Conservation (phyloP, 1,140 invertebrate genomes). For the Thalassaphorura encarpata region DNA sequence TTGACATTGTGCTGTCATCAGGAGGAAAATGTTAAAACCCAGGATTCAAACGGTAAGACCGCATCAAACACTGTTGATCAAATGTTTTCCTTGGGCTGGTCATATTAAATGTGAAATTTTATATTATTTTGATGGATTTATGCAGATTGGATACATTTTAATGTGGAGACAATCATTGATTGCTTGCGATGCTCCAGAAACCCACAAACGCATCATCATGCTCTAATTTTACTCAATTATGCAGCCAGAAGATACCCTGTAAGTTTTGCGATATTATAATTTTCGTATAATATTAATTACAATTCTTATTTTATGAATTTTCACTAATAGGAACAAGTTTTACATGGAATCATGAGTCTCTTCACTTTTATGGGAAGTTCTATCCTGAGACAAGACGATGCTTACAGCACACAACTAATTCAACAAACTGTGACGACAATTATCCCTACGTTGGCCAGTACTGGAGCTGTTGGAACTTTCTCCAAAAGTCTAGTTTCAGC, state of each 20-base stretch:
- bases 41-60: conserved; percentile 35
- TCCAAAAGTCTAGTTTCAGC: conserved; percentile 34
- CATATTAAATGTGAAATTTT: background rate
- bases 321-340: conserved; percentile 53
- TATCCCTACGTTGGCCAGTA: conserved; percentile 66
- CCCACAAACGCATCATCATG: conserved; percentile 88
- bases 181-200: conserved; percentile 81
- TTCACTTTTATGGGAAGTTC: conserved; percentile 93
- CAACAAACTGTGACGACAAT: conserved; percentile 79
- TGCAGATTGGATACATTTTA: conserved; percentile 42
- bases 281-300: background rate
- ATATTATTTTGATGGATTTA: conserved; percentile 7
- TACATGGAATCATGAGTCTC: conserved; percentile 86
- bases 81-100: background rate
- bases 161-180: conserved; percentile 72
- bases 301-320: background rate
- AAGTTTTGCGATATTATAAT: conserved; percentile 12
- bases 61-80: background rate
- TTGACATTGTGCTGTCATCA: conserved; percentile 59
- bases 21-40: conserved; percentile 39
- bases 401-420: conserved; percentile 88
- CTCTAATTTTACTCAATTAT: conserved; percentile 65
- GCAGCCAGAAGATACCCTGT: conserved; percentile 59
- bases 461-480: conserved; percentile 1
- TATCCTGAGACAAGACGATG: conserved; percentile 79